A percentile compares a stretch with the other conserved stretches of the same genome.
Conservation (phyloP, 1,140 invertebrate species). For the Nomia melanderi region DNA sequence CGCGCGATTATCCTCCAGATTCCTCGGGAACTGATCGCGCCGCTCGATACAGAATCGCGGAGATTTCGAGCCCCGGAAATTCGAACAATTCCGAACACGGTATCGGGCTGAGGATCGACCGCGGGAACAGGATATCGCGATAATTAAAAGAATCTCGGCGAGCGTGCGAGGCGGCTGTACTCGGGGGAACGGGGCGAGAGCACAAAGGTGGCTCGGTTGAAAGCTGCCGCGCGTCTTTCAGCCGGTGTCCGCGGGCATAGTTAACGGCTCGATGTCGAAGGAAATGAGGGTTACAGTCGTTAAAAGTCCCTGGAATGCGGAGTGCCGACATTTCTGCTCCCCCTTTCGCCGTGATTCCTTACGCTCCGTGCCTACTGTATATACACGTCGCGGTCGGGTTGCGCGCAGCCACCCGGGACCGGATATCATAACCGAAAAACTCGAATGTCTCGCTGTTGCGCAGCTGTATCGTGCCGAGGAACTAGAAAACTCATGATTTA, state of each 20-base stretch:
- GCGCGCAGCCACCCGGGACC: neutral
- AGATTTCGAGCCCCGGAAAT: neutral
- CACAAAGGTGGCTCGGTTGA: neutral
- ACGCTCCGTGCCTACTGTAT: neutral
- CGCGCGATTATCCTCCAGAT: no score
- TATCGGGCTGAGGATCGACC: neutral
- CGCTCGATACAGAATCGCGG: neutral
- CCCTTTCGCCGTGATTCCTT: slow-evolving; percentile 12
- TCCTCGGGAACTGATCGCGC: no score
- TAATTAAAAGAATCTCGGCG: slow-evolving; percentile 18
- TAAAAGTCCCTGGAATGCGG: slow-evolving; percentile 57
- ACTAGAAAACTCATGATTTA: no score
- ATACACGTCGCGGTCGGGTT: neutral
- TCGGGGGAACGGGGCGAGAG: no score
- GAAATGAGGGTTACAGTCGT: slow-evolving; percentile 54
- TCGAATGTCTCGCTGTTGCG: no score
- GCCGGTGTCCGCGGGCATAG: neutral
- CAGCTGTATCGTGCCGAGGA: no score
- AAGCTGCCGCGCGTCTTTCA: neutral
- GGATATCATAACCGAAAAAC: no score
- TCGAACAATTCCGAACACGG: neutral
- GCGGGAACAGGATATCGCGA: neutral
- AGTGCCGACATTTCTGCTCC: slow-evolving; percentile 50
- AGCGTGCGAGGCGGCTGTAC: neutral
- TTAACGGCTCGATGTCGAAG: slow-evolving; percentile 33